Conservation (phyloP, 2,797 vertebrate genomes). For the Siniperca undulata region DNA sequence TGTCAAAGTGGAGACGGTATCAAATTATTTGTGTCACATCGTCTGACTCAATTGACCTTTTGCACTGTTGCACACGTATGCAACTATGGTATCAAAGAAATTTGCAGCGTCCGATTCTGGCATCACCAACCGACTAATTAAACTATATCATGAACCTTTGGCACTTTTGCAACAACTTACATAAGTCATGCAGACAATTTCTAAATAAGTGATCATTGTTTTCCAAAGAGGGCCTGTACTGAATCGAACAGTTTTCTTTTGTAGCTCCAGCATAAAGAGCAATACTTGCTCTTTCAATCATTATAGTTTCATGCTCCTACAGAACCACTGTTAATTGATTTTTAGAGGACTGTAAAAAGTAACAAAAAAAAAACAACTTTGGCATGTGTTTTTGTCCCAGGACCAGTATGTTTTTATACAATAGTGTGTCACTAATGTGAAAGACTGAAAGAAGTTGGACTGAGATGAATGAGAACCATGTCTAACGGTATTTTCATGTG, state of each 20-base stretch:
- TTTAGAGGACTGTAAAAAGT: constrained; percentile 42
- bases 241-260: constrained; percentile 15
- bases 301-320: constrained; percentile 28
- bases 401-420: constrained; percentile 57
- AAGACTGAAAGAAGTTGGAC: constrained; percentile 52
- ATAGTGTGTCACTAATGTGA: constrained; percentile 55
- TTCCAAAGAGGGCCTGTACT: constrained; percentile 49
- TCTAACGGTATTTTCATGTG: constrained; percentile 47
- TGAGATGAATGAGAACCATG: constrained; percentile 35
- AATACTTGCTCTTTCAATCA: constrained; percentile 33
- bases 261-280: constrained; percentile 29
- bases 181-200: constrained; percentile 17
- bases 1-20: constrained; percentile 18
- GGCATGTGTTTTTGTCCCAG: constrained; percentile 48
- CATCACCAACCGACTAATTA: neutral
- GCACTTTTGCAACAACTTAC: constrained; percentile 34
- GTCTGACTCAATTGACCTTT: constrained; percentile 61
- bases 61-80: constrained; percentile 60
- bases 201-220: constrained; percentile 14
- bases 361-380: constrained; percentile 1
- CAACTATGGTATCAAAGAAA: constrained; percentile 34
- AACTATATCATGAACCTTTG: constrained; percentile 24
- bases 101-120: constrained; percentile 7
- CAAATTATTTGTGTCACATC: constrained; percentile 13
- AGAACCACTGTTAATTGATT: constrained; percentile 31